These are phyloP conservation scores for Caenorhabditis sp. DNA, from an alignment of 2,888 invertebrate genomes.

Conservation along the genomic window DNA sequence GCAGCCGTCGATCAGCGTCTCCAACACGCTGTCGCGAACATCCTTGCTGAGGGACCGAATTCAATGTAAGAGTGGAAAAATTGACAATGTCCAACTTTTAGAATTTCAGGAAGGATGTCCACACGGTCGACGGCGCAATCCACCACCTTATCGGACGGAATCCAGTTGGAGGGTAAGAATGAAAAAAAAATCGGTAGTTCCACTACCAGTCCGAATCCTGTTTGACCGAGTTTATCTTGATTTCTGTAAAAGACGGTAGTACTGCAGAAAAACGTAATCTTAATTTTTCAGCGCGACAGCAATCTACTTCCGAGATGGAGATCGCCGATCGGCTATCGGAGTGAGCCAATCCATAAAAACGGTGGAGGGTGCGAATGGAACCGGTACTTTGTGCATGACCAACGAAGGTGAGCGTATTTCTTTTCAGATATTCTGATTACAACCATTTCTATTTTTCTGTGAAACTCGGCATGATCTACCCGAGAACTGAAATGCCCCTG, in stretches of 20 bases:
- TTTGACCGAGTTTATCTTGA: too few species aligned
- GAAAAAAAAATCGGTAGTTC: too few species aligned
- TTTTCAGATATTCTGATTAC: not conserved
- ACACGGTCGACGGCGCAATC: too few species aligned
- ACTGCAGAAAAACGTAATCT: too few species aligned
- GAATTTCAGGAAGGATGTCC: too few species aligned
- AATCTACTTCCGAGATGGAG: too few species aligned
- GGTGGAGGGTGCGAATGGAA: not conserved
- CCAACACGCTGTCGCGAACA: not conserved
- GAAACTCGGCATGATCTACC: conserved; percentile 8
- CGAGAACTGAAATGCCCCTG: not conserved
- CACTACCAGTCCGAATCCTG: too few species aligned
- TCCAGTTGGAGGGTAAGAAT: too few species aligned
- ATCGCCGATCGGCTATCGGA: not conserved
- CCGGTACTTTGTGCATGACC: not conserved
- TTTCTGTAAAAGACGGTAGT: too few species aligned
- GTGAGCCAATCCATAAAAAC: conserved; percentile 1
- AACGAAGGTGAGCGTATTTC: conserved; percentile 18
- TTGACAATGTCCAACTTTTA: too few species aligned
- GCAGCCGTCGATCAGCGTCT: not conserved
- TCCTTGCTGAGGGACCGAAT: not conserved
- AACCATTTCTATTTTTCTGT: not conserved
- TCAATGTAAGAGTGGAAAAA: too few species aligned
- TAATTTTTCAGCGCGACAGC: not conserved
- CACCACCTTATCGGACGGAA: too few species aligned